Evolutionary conservation across 2,113 vertebrate species (phyloP), one percentile per base, ranked within the genome.

Genomic region (Thymallus thymallus): DNA sequence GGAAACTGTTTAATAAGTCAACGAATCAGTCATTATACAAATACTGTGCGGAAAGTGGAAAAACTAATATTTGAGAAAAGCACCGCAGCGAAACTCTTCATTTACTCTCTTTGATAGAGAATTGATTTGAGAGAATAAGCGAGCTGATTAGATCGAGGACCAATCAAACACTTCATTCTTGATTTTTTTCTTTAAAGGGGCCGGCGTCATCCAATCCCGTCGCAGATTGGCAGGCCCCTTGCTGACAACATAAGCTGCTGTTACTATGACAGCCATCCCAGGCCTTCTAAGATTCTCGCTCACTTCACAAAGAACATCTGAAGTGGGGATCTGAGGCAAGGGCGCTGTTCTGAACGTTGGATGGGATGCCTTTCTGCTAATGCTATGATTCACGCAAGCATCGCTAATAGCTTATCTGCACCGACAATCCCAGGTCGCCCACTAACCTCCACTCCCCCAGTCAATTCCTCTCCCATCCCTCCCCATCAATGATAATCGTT

Each of bases 401-500:
- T 79, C 69, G 55, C 85, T 84, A 85, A 86, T 79, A 70, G 83
- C 80, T 78, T 79, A 81, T 84, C 74, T 63, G 24, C 69, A 58
- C 78, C 55, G 74, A 81, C 35, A 73, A 73, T 79, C 80, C 77
- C 76, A 65, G 69, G 66, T 76, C 75, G 16, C 78, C 77, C 80
- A 83, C 84, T 58, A 60, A 61, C 63, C 81, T 74, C 76, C 71
- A 62, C 64, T 77, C 56, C 45, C 76, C 62, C 35, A 41, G 10
- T 41, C 9, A 41, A 10, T 41, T 61, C 64, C 69, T 35, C 64
- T 64, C 60, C 68, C 16, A 13, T 13, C n/a, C 41, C 66, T 46
- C 74, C 81, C 24, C 76, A 81, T 83, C 87, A 86, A 74, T 75
- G 76, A 72, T 83, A 77, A 87, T 84, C 84, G 84, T 79, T 20